Percentiles rank a stretch among this genome's conserved stretches.
phyloP scores from a whole-genome alignment of 2,888 invertebrate genomes.

The Stenotaenia linearis region DNA sequence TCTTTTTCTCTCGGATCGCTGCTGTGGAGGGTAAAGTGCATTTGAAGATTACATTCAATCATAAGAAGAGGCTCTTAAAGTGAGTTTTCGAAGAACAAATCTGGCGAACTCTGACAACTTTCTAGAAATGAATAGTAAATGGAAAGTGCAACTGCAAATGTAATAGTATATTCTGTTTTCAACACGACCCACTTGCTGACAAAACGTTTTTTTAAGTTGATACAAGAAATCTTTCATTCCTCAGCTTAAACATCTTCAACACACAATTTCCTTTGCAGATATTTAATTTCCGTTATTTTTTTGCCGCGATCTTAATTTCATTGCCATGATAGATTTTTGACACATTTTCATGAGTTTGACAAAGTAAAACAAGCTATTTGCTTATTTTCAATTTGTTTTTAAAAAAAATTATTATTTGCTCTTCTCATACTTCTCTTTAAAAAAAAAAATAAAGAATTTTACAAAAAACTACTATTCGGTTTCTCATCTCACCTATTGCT shows the following conservation, averaged over 20 bases:
- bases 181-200: neutral
- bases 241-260: too few species aligned
- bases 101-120: neutral
- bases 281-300: neutral
- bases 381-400: too few species aligned
- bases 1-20: neutral
- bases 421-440: too few species aligned
- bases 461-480: too few species aligned
- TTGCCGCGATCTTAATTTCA: neutral
- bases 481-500: too few species aligned
- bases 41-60: conserved; percentile 20
- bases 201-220: neutral
- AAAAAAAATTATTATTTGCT: too few species aligned
- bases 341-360: neutral
- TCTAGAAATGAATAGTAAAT: conserved; percentile 8
- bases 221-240: neutral
- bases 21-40: neutral
- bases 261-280: neutral
- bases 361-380: too few species aligned
- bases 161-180: neutral
- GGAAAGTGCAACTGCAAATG: neutral
- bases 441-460: too few species aligned
- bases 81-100: neutral
- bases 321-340: neutral
- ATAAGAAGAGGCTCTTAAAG: conserved; percentile 7